A percentile compares a stretch with the other conserved stretches of the same genome.
phyloP scores from a whole-genome alignment of 2,888 invertebrate species.

The Sarcophaga caerulescens region DNA sequence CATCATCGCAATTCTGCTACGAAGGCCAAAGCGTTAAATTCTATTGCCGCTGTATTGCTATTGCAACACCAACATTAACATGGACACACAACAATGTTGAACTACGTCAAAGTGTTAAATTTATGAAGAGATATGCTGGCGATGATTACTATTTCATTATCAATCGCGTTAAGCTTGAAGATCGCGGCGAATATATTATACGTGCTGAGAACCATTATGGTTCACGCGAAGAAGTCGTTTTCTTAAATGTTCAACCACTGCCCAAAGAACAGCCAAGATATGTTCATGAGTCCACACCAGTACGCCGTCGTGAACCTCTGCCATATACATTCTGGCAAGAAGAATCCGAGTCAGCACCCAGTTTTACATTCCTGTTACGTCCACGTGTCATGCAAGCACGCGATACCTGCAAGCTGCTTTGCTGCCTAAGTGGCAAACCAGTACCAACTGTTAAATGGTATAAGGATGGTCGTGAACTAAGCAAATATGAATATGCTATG shows the following conservation, averaged over 20 bases:
- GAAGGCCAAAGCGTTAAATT: slow-evolving; percentile 99
- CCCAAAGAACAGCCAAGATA: slow-evolving; percentile 80
- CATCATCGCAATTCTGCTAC: slow-evolving; percentile 96
- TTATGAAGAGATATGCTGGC: slow-evolving; percentile 98
- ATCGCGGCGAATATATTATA: slow-evolving; percentile 98
- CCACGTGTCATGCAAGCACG: slow-evolving; percentile 98
- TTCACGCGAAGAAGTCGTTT: slow-evolving; percentile 96
- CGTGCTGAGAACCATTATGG: slow-evolving; percentile 98
- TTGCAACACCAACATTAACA: slow-evolving; percentile 95
- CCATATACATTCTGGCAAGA: slow-evolving; percentile 96
- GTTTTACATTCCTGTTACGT: slow-evolving; percentile 98
- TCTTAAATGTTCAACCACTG: slow-evolving; percentile 95
- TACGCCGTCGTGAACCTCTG: slow-evolving; percentile 90
- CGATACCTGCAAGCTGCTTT: slow-evolving; percentile 98
- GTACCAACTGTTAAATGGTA: slow-evolving; percentile 95
- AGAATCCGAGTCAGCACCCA: slow-evolving; percentile 95
- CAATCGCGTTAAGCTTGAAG: slow-evolving; percentile 96
- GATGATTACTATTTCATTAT: slow-evolving; percentile 99
- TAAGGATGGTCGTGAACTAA: slow-evolving; percentile 96
- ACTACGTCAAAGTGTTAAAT: slow-evolving; percentile 97
- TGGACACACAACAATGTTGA: slow-evolving; percentile 98
- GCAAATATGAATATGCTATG: slow-evolving; percentile 95
- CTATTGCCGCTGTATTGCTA: slow-evolving; percentile 97
- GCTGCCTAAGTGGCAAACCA: slow-evolving; percentile 97
- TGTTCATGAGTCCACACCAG: slow-evolving; percentile 86